Evolutionary conservation across 2,888 invertebrate genomes (phyloP).

Genomic region (Lagria hirta): DNA sequence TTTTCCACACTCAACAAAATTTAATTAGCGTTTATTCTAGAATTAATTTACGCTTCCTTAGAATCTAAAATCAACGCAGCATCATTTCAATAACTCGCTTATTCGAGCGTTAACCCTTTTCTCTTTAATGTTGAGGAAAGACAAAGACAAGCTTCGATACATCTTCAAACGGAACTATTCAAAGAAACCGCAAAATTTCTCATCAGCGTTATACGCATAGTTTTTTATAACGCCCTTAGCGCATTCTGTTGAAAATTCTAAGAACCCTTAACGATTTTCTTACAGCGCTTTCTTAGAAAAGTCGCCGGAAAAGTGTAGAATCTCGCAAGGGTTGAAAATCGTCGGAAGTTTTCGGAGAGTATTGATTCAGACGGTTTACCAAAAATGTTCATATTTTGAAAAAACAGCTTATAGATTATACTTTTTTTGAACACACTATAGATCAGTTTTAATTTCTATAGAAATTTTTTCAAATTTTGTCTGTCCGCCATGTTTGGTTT

Average conservation of each 20-base stretch:
- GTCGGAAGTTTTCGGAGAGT: slow-evolving; percentile 39
- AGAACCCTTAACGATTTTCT: slow-evolving; percentile 38
- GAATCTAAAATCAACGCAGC: slow-evolving; percentile 29
- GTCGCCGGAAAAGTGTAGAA: slow-evolving; percentile 42
- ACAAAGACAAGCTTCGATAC: slow-evolving; percentile 43
- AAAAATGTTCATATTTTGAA: no score
- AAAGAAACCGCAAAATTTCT: slow-evolving; percentile 53
- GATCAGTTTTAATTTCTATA: no score
- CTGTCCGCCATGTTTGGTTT: no score
- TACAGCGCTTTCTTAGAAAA: slow-evolving; percentile 42
- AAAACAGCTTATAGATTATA: no score
- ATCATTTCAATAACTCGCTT: slow-evolving; percentile 27
- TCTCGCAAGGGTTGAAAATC: slow-evolving; percentile 30
- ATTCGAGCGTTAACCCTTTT: slow-evolving; percentile 24
- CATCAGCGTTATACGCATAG: slow-evolving; percentile 16
- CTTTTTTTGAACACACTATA: no score
- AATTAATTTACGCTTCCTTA: slow-evolving; percentile 30
- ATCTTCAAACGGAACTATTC: slow-evolving; percentile 47
- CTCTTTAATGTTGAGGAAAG: slow-evolving; percentile 33
- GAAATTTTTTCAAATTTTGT: no score
- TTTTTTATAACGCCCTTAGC: slow-evolving; percentile 32
- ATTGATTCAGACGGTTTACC: no score
- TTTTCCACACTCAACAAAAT: slow-evolving; percentile 38
- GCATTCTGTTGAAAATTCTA: slow-evolving; percentile 44
- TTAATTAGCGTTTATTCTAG: slow-evolving; percentile 38